These are phyloP conservation scores for Hyalella azteca DNA, from an alignment of 2,888 invertebrate species.

Conservation along the genomic window DNA sequence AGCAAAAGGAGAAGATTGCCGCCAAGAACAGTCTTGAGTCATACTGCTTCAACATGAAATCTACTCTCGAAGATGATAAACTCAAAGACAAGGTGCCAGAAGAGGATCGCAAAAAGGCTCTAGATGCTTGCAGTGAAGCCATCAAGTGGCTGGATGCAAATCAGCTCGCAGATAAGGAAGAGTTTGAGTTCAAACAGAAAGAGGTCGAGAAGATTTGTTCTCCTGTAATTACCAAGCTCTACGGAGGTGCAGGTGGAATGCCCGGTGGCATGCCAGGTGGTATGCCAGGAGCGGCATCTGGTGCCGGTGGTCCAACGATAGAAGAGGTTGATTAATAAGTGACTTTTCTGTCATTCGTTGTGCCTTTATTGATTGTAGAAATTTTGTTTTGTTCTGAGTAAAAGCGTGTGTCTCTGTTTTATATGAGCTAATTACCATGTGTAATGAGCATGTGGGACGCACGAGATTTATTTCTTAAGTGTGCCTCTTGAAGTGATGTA, in stretches of 20 bases:
- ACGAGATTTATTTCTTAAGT: no score
- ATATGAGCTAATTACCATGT: no score
- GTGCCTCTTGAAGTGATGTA: no score
- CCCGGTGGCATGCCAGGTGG: slow-evolving; percentile 68
- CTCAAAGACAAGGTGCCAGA: slow-evolving; percentile 88
- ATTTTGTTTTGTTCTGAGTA: no score
- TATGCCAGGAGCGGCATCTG: slow-evolving; percentile 40
- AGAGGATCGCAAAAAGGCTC: slow-evolving; percentile 69
- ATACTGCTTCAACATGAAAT: slow-evolving; percentile 72
- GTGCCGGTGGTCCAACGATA: slow-evolving; percentile 24
- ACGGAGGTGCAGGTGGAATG: slow-evolving; percentile 80
- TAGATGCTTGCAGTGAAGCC: slow-evolving; percentile 64
- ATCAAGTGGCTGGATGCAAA: slow-evolving; percentile 71
- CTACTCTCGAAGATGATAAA: slow-evolving; percentile 88
- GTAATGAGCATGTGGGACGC: no score
- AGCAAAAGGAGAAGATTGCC: slow-evolving; percentile 68
- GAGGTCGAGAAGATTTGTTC: no score
- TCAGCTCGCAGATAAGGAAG: slow-evolving; percentile 87
- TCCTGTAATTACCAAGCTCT: slow-evolving; percentile 93
- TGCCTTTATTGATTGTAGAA: no score
- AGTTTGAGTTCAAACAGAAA: no score
- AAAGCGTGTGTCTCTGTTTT: no score
- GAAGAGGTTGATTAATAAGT: slow-evolving; percentile 33
- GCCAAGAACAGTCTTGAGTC: slow-evolving; percentile 83
- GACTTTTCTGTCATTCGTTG: no score